A percentile compares a stretch with the other conserved stretches of the same genome.
Evolutionary conservation across 2,888 invertebrate species (phyloP).

Genomic region (Spisula subtruncata): DNA sequence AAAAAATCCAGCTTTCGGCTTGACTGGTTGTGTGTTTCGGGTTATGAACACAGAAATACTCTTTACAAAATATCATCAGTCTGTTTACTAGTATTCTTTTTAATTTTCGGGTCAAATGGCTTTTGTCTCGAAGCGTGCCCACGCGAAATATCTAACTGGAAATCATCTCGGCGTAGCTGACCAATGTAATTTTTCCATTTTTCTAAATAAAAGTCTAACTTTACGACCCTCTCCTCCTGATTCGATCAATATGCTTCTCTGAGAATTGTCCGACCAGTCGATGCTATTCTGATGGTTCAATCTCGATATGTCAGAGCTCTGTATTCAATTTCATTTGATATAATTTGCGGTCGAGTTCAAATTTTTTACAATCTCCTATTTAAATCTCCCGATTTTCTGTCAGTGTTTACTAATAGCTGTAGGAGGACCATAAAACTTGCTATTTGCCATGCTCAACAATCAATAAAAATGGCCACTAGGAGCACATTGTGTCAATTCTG

Average conservation of each 20-base stretch:
- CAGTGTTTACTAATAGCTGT: conserved; percentile 50
- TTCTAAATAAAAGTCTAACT: conserved; percentile 35
- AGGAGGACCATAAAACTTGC: conserved; percentile 47
- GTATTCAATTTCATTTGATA: conserved; percentile 53
- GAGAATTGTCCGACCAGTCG: conserved; percentile 40
- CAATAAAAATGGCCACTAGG: conserved; percentile 43
- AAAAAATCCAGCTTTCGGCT: conserved; percentile 25
- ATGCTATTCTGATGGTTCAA: conserved; percentile 36
- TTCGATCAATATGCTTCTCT: conserved; percentile 40
- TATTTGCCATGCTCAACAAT: conserved; percentile 32
- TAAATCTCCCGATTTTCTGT: conserved; percentile 49
- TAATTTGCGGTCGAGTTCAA: conserved; percentile 49
- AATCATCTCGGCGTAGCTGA: conserved; percentile 21
- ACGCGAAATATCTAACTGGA: not conserved
- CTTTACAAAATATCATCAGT: conserved; percentile 14
- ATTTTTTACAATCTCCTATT: conserved; percentile 56
- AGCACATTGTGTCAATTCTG: conserved; percentile 12
- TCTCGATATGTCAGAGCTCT: conserved; percentile 35
- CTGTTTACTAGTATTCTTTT: conserved; percentile 11
- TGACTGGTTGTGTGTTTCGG: conserved; percentile 26
- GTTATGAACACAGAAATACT: not conserved
- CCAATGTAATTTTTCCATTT: conserved; percentile 40
- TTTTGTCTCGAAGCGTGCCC: conserved; percentile 17
- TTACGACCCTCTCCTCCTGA: conserved; percentile 40
- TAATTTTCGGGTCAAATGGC: not conserved